Evolutionary conservation across 35 echinoderm and acorn worm genomes (phyloP).

Genomic region (Holothuria glaberrima): DNA sequence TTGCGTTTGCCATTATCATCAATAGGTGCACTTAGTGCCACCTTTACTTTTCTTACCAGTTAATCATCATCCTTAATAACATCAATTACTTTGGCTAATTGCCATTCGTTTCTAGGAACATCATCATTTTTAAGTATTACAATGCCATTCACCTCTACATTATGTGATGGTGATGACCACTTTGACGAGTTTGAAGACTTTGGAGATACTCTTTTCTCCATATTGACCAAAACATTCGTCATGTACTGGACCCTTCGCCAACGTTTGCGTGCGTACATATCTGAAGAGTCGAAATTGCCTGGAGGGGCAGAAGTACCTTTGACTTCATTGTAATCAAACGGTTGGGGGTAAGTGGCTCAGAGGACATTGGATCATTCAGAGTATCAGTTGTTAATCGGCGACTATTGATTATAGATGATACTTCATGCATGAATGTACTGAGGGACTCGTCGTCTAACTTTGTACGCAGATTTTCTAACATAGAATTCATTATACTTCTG

Average conservation of each 20-base stretch:
- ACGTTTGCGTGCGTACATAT: neutral
- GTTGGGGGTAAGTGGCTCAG: constrained; percentile 68
- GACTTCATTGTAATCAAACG: too few relatives aligned
- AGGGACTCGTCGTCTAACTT: constrained; percentile 83
- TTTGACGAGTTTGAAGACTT: constrained; percentile 30
- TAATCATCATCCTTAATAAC: too few relatives aligned
- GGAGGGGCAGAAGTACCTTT: constrained; percentile 65
- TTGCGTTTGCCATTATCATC: neutral
- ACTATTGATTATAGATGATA: constrained; percentile 71
- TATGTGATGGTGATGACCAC: neutral
- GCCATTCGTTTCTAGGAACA: too few relatives aligned
- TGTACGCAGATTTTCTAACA: constrained; percentile 45
- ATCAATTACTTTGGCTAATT: too few relatives aligned
- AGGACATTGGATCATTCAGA: constrained; percentile 21
- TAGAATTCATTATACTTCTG: constrained; percentile 61
- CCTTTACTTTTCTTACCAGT: too few relatives aligned
- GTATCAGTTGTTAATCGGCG: constrained; percentile 52
- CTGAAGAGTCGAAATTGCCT: constrained; percentile 12
- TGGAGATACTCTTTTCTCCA: too few relatives aligned
- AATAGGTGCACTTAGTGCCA: too few relatives aligned
- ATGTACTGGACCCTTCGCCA: too few relatives aligned
- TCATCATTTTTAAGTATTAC: too few relatives aligned
- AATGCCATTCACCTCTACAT: too few relatives aligned
- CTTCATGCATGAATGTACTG: constrained; percentile 76
- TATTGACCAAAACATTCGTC: too few relatives aligned